A percentile compares a stretch with the other conserved stretches of the same genome.
Conservation (phyloP, 2,888 invertebrate genomes). For the Agrotis segetum region DNA sequence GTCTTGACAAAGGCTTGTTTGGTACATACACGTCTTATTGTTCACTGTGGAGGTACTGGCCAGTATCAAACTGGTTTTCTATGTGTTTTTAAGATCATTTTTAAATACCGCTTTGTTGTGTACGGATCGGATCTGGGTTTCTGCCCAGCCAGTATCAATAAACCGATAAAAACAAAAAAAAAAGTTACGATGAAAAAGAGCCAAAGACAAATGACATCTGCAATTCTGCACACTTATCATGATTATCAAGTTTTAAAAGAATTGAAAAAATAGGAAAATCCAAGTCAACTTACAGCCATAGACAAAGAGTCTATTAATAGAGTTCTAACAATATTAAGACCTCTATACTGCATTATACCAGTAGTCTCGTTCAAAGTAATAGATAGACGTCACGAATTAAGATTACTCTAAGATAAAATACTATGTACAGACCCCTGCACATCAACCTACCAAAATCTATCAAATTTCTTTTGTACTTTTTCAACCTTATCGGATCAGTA, state of each 20-base stretch:
- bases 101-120: not conserved
- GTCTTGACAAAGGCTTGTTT: slow-evolving; percentile 58
- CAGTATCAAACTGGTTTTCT: slow-evolving; percentile 46
- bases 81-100: slow-evolving; percentile 13
- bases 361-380: slow-evolving; percentile 1
- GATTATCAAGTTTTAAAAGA: too few relatives aligned
- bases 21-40: slow-evolving; percentile 43
- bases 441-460: too few relatives aligned
- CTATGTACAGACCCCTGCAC: not conserved
- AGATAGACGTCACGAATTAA: slow-evolving; percentile 8
- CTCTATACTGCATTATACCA: not conserved
- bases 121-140: too few relatives aligned
- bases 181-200: too few relatives aligned
- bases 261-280: not conserved
- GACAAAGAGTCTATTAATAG: not conserved
- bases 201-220: too few relatives aligned
- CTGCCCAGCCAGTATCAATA: too few relatives aligned
- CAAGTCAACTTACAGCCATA: not conserved
- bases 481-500: too few relatives aligned
- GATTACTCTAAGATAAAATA: slow-evolving; percentile 30
- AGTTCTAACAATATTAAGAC: slow-evolving; percentile 2
- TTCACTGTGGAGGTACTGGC: slow-evolving; percentile 16
- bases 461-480: too few relatives aligned
- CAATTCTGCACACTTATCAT: too few relatives aligned
- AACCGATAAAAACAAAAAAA: too few relatives aligned